Percentiles rank a stretch among this genome's conserved stretches.
Conservation (phyloP, 23 tunicate genomes). For the Trididemnum nubilum region DNA sequence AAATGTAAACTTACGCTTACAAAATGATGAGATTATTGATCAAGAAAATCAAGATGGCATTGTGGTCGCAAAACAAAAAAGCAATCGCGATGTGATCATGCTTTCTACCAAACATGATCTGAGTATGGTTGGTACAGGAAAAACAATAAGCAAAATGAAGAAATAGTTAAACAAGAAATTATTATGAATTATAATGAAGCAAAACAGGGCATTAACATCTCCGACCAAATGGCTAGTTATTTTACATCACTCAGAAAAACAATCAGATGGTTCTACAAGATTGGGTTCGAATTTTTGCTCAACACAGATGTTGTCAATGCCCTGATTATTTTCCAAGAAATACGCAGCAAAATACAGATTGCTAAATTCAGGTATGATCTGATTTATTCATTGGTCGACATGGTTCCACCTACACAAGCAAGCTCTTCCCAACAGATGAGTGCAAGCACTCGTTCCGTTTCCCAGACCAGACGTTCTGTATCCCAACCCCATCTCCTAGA, state of each 20-base stretch:
- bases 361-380: not conserved
- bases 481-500: not conserved
- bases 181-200: constrained; percentile 8
- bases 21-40: not conserved
- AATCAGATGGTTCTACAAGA: not conserved
- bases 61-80: constrained; percentile 4
- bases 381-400: not conserved
- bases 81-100: constrained; percentile 3
- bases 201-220: constrained; percentile 2
- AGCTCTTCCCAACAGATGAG: not conserved
- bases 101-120: not conserved
- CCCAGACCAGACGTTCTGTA: not conserved
- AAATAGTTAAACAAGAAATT: not conserved
- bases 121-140: constrained; percentile 3
- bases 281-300: constrained; percentile 6
- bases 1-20: not conserved
- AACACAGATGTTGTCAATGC: constrained; percentile 14
- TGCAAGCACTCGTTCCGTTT: not conserved
- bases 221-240: constrained; percentile 5
- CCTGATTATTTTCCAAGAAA: constrained; percentile 1
- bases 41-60: constrained; percentile 7
- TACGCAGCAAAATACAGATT: not conserved
- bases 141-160: not conserved
- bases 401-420: not conserved
- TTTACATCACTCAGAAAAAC: not conserved